A percentile compares a stretch with the other conserved stretches of the same genome.
phyloP scores from a whole-genome alignment of 1,140 invertebrate genomes.

The Apis mellifera region Amel_HAv3.1 CM009931.2:12604001-12604500 shows the following conservation, averaged over 20 bases:
- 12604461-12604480: slow-evolving; percentile 36
- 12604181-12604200: slow-evolving; percentile 25
- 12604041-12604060: slow-evolving; percentile 73
- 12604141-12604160: slow-evolving; percentile 23
- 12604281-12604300: slow-evolving; percentile 71
- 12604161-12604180: slow-evolving; percentile 23
- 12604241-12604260: slow-evolving; percentile 43
- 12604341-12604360: slow-evolving; percentile 87
- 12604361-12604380: slow-evolving; percentile 84
- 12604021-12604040: slow-evolving; percentile 69
- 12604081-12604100: slow-evolving; percentile 81
- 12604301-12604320: slow-evolving; percentile 88
- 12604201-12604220: background rate
- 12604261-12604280: slow-evolving; percentile 61
- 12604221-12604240: background rate
- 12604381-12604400: slow-evolving; percentile 81
- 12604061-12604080: slow-evolving; percentile 82
- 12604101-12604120: slow-evolving; percentile 75
- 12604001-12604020: slow-evolving; percentile 64
- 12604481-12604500: slow-evolving; percentile 46
- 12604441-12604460: slow-evolving; percentile 49
- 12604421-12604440: slow-evolving; percentile 58
- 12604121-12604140: slow-evolving; percentile 19
- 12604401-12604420: slow-evolving; percentile 82
- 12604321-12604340: slow-evolving; percentile 87